Base-by-base conservation (phyloP, 2,113 vertebrate genomes). In the Hiodon tergisus region DNA sequence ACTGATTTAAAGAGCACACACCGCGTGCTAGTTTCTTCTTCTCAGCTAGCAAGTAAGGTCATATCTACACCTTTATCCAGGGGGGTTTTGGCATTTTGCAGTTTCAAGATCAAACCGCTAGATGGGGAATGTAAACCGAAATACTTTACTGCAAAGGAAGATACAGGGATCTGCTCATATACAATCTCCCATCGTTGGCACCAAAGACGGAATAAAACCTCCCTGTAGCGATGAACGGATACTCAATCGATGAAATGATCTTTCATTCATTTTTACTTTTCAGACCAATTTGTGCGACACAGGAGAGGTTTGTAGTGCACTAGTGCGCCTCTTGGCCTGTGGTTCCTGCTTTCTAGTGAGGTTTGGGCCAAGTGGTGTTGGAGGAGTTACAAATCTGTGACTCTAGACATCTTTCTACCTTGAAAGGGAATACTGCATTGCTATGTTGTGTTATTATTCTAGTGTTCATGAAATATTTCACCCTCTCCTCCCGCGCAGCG, bases 401-500 rank as follows among this genome's bases (percentile, higher is more conserved):
- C 46, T 17, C 13, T 8, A 10, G 54, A 46, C 57, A 10, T 10
- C 31, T 31, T 31, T 51, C 51, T 3, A 3, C 54, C 68, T 59
- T 77, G 54, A 86, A 85, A 89, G 86, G 85, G 83, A 89, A 89
- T 82, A 89, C 89, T 86, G 85, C 87, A 85, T 85, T 78, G 78
- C 77, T 72, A 77, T 77, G 78, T 68, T 69, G 76, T 76, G 61
- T 54, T 71, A 62, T 57, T 78, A 58, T 14, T 54, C 52, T 76
- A 75, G 62, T 75, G 81, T 87, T 85, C 77, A 51, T 80, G 74
- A 77, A 73, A 67, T 81, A 70, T 67, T 54, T 75, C 73, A 82
- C 46, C 47, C 6, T 16, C 8, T 8, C 17, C 9, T 51, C 48
- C 50, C 9, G 6, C 70, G 16, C 66, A 59, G 47, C 57, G 7